These are phyloP conservation scores for Sebastes minor DNA, from an alignment of 2,797 vertebrate genomes.

Conservation along the genomic window DNA sequence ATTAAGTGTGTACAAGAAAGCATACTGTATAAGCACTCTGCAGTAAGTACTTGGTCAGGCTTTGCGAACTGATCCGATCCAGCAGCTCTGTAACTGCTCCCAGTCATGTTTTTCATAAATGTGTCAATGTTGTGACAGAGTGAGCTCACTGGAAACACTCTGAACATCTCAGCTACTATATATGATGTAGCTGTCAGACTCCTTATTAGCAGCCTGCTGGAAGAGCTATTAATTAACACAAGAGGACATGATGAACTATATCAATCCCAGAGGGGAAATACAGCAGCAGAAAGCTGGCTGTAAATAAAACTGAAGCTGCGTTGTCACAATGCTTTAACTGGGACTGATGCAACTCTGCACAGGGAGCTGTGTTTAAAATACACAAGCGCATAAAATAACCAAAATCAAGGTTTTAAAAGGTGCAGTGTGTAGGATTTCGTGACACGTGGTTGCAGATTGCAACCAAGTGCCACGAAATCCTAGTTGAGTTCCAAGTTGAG, in stretches of 20 bases:
- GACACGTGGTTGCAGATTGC: too few species aligned
- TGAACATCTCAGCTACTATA: not conserved
- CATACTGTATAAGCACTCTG: too few species aligned
- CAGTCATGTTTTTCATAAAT: not conserved
- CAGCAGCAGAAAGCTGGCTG: not conserved
- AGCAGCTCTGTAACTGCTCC: not conserved
- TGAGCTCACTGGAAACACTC: conserved; percentile 17
- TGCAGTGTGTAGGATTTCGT: rapidly evolving
- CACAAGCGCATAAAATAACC: not conserved
- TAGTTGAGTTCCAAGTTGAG: too few species aligned
- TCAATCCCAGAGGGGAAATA: not conserved
- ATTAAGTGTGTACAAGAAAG: not conserved
- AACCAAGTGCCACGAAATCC: too few species aligned
- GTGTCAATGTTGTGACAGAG: conserved; percentile 17
- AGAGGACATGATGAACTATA: not conserved
- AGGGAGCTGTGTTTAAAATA: not conserved
- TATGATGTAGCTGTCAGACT: not conserved
- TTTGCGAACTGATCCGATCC: not conserved
- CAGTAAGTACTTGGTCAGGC: too few species aligned
- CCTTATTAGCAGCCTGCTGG: conserved; percentile 31
- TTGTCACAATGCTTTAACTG: not conserved
- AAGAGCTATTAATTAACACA: conserved; percentile 15
- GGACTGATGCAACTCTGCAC: not conserved
- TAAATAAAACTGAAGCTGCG: not conserved
- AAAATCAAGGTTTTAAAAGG: not conserved